A percentile compares a stretch with the other conserved stretches of the same genome.
Evolutionary conservation across 2,888 invertebrate species (phyloP).

Genomic region (Dermolepida albohirtum): DNA sequence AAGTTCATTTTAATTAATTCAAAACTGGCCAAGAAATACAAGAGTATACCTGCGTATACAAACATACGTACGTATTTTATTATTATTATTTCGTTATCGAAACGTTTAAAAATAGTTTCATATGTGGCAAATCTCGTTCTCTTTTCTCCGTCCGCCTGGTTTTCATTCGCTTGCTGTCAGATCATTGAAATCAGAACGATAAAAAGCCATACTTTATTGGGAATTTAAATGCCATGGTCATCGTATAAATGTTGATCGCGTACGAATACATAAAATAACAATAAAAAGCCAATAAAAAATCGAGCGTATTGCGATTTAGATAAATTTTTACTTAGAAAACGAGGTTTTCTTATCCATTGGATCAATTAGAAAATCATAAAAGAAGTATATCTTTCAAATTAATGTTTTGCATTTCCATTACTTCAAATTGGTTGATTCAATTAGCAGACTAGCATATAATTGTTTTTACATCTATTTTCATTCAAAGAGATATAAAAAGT

Average conservation of each 20-base stretch:
- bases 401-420: constrained; percentile 17
- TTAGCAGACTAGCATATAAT: background rate
- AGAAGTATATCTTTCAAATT: constrained; percentile 1
- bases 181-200: constrained; percentile 25
- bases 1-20: constrained; percentile 30
- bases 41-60: background rate
- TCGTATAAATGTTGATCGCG: constrained; percentile 26
- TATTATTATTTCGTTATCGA: background rate
- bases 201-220: constrained; percentile 29
- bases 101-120: background rate
- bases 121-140: constrained; percentile 22
- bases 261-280: constrained; percentile 24
- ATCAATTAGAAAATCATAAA: constrained; percentile 21
- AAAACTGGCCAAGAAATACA: constrained; percentile 3
- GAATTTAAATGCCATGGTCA: constrained; percentile 33
- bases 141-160: constrained; percentile 6
- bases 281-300: constrained; percentile 32
- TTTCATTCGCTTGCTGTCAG: constrained; percentile 11
- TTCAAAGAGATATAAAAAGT: too few relatives aligned
- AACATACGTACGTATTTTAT: background rate
- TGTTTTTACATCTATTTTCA: too few relatives aligned
- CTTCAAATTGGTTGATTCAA: constrained; percentile 7
- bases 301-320: constrained; percentile 31
- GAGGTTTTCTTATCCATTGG: background rate
- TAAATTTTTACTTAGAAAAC: constrained; percentile 33